Evolutionary conservation across 2,113 vertebrate genomes (phyloP), one percentile per base, ranked within the genome.

Genomic region (Rhinichthys klamathensis): DNA sequence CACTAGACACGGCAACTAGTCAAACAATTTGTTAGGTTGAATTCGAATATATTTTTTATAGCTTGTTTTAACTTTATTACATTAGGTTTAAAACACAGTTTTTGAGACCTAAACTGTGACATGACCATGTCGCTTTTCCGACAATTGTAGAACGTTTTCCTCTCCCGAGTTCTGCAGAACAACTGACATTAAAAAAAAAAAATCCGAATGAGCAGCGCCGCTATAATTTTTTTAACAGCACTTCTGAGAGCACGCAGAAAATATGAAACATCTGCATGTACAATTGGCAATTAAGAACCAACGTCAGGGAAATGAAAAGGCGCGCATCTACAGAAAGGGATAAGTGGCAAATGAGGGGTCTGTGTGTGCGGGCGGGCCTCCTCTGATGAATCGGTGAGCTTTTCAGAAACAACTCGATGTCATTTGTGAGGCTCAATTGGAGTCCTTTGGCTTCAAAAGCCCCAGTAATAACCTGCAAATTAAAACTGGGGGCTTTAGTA

Each of bases 371-470:
- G 38, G 63, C 6, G 51, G 5, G 49, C 30, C 61, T 49, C 63
- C 85, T 80, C 85, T 73, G 88, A 87, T 89, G 32, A 87, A 91
- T 88, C 82, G 21, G 58, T 79, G 49, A 27, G 84, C 79, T 70
- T 70, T 88, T 84, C 81, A 86, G 69, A 80, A 84, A 73, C 87
- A 65, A 63, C 41, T 63, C 79, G 13, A 87, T 89, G 61, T 87
- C 46, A 89, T 89, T 89, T 87, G 84, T 41, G 49, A 82, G 23
- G 88, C 89, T 89, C 83, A 86, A 89, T 61, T 88, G 83, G 80
- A 90, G 85, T 89, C 75, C 89, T 88, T 87, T 89, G 70, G 87
- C 89, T 84, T 90, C 83, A 90, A 89, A 93, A 89, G 46, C 65
- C 35, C 32, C 46, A 58, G 76, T 89, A 90, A 90, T 86, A 90